phyloP scores from a whole-genome alignment of 1,140 invertebrate species.

The Pissodes strobi region DNA sequence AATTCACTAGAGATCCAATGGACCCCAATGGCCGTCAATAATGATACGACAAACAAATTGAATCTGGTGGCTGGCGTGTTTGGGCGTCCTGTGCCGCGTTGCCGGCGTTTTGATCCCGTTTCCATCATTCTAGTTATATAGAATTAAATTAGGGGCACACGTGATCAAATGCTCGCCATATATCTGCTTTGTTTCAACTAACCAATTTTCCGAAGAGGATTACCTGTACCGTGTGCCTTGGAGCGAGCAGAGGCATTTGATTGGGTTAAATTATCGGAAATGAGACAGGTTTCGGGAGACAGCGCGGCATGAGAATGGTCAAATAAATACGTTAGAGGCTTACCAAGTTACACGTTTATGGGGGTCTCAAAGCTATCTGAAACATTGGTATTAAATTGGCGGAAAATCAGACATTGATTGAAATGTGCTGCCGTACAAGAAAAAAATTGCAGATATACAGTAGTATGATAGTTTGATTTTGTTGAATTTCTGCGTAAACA shows the following conservation, averaged over 20 bases:
- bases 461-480: too few species aligned
- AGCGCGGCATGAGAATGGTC: not conserved
- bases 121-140: conserved; percentile 27
- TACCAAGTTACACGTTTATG: not conserved
- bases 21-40: not conserved
- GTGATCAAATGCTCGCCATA: conserved; percentile 24
- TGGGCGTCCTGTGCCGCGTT: too few species aligned
- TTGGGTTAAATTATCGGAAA: conserved; percentile 27
- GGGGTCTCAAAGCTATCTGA: not conserved
- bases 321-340: conserved; percentile 8
- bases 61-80: too few species aligned
- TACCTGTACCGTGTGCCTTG: conserved; percentile 17
- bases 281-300: conserved; percentile 18
- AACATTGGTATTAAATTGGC: not conserved
- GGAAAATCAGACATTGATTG: too few species aligned
- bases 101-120: not conserved
- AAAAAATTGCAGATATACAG: too few species aligned
- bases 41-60: not conserved
- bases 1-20: too few species aligned
- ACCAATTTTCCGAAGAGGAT: conserved; percentile 26
- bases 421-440: too few species aligned
- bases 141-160: conserved; percentile 36
- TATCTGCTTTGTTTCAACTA: conserved; percentile 22
- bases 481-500: too few species aligned
- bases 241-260: conserved; percentile 13